Percentiles rank a stretch among this genome's conserved stretches.
Evolutionary conservation across 1,140 invertebrate species (phyloP).

Genomic region (Drosophila carrolli): DNA sequence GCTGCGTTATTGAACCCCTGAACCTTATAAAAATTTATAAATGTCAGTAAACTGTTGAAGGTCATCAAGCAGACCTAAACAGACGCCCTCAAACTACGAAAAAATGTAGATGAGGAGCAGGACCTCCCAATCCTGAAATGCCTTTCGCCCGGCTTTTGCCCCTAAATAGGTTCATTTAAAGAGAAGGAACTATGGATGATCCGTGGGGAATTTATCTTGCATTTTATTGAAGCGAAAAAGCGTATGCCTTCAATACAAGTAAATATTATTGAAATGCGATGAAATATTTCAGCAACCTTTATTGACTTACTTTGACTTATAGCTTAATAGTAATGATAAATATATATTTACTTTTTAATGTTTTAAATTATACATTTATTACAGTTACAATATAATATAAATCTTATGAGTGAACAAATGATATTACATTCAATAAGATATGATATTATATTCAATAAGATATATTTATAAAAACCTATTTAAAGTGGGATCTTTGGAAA

Average conservation of each 20-base stretch:
- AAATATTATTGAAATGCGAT: slow-evolving; percentile 18
- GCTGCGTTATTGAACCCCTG: slow-evolving; percentile 73
- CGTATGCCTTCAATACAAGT: neutral
- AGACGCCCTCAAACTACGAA: slow-evolving; percentile 6
- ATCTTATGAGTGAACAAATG: no score
- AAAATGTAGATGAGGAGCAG: slow-evolving; percentile 5
- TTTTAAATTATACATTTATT: no score
- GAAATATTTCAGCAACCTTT: neutral
- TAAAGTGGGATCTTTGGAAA: neutral
- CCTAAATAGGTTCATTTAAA: slow-evolving; percentile 23
- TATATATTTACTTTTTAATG: no score
- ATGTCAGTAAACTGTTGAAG: slow-evolving; percentile 70
- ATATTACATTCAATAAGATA: no score
- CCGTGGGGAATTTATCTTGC: slow-evolving; percentile 6
- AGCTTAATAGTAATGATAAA: no score
- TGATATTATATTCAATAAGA: no score
- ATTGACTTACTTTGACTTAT: no score
- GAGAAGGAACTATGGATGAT: neutral
- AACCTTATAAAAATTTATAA: slow-evolving; percentile 72
- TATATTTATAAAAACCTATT: neutral
- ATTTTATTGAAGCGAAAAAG: slow-evolving; percentile 2
- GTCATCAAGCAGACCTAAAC: slow-evolving; percentile 47
- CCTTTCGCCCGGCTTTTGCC: neutral
- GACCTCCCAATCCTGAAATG: neutral
- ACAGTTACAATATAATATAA: no score